Evolutionary conservation across 1,140 invertebrate species (phyloP), one percentile per base, ranked within the genome.

Genomic region (Palaemon carinicauda): DNA sequence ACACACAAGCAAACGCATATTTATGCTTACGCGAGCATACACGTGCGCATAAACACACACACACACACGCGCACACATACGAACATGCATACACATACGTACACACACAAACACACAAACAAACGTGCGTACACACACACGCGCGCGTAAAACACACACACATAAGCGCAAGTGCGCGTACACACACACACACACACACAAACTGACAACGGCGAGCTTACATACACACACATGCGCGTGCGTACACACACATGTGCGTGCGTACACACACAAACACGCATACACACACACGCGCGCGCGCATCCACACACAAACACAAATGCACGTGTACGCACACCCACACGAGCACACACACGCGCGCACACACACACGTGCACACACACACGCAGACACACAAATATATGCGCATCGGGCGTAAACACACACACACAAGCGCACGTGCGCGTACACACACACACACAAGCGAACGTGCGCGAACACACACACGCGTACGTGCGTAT

Each of bases 321-420:
- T 15, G 52, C 31, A 50, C 31, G 19, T 31, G 24, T n/a, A 77
- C 29, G 7, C 74, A 41, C 74, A 50, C 74, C 19, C 74, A 77
- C 29, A 77, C 75, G 56, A 50, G 56, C 51, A 78, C 75, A 78
- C 75, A 78, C 75, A 78, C 50, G 54, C 75, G 54, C 75, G 54
- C 75, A 53, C 75, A 78, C 33, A 52, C 75, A 53, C 75, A 52
- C 75, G 29, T 27, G 19, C 50, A 52, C 75, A 52, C 50, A 52
- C 75, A 78, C 50, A 78, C 75, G n/a, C n/a, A n/a, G n/a, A n/a
- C n/a, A n/a, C n/a, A n/a, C n/a, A n/a, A n/a, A n/a, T n/a, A n/a
- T n/a, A n/a, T n/a, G n/a, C n/a, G n/a, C n/a, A n/a, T n/a, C n/a
- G n/a, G n/a, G n/a, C n/a, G n/a, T n/a, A n/a, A n/a, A n/a, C n/a